Percentiles rank a stretch among this genome's conserved stretches.
These are phyloP conservation scores for Drymonia ruficornis DNA, from an alignment of 2,888 invertebrate species.

Conservation along the genomic window DNA sequence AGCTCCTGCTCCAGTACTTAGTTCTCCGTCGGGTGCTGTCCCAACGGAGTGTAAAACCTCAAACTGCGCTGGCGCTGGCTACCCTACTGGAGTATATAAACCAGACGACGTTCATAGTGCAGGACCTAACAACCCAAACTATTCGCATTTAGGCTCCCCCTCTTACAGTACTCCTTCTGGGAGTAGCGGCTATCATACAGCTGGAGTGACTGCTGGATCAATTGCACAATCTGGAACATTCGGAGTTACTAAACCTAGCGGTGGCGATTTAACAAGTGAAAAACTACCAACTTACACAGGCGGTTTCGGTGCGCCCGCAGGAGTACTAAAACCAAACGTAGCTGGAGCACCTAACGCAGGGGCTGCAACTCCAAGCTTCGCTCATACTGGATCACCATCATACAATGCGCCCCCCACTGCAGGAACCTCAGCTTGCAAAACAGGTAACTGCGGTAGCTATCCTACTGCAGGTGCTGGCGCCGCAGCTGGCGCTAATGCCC, in stretches of 20 bases:
- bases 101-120: background rate
- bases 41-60: constrained; percentile 12
- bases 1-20: background rate
- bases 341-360: constrained; percentile 10
- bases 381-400: constrained; percentile 12
- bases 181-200: background rate
- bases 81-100: background rate
- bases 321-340: constrained; percentile 40
- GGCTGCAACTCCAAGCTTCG: constrained; percentile 13
- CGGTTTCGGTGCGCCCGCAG: constrained; percentile 50
- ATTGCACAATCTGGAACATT: constrained; percentile 6
- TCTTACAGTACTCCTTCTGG: background rate
- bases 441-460: constrained; percentile 17
- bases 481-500: constrained; percentile 12
- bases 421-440: constrained; percentile 21
- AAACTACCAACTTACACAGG: constrained; percentile 36
- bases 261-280: constrained; percentile 13
- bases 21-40: constrained; percentile 1
- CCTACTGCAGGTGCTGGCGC: constrained; percentile 10
- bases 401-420: constrained; percentile 33
- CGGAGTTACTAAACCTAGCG: constrained; percentile 17
- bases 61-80: constrained; percentile 13
- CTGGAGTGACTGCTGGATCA: background rate
- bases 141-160: constrained; percentile 1
- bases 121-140: background rate